Conservation (phyloP, 2,113 vertebrate genomes). For the Corythornis cristatus region DNA sequence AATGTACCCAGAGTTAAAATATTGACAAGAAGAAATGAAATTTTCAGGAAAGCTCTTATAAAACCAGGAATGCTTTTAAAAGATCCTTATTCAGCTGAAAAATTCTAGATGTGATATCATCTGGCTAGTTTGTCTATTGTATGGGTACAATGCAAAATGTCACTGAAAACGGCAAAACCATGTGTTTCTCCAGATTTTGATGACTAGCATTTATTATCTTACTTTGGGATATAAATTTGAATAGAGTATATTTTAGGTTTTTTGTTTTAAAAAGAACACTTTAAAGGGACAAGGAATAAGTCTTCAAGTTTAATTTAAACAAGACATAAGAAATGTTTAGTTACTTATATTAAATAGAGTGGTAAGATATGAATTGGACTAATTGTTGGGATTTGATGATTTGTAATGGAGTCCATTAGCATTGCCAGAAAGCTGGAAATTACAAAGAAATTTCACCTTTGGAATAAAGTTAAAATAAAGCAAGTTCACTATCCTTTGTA, state of each 20-base stretch:
- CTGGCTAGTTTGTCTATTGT: neutral
- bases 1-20: neutral
- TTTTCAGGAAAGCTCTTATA: neutral
- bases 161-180: neutral
- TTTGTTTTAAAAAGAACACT: neutral
- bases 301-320: neutral
- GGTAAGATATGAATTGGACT: rapidly evolving
- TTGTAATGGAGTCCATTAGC: neutral
- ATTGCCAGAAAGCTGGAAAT: neutral
- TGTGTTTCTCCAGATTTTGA: neutral
- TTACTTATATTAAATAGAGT: neutral
- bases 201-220: neutral
- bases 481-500: rapidly evolving
- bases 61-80: neutral
- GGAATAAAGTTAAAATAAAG: neutral
- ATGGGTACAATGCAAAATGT: neutral
- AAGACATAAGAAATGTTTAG: neutral
- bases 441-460: neutral
- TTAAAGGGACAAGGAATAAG: neutral
- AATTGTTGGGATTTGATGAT: neutral
- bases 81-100: neutral
- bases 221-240: neutral
- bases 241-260: neutral
- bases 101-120: neutral
- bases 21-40: neutral